Evolutionary conservation across 2,113 vertebrate genomes (phyloP), one percentile per base, ranked within the genome.

Genomic region (Pao palembangensis): DNA sequence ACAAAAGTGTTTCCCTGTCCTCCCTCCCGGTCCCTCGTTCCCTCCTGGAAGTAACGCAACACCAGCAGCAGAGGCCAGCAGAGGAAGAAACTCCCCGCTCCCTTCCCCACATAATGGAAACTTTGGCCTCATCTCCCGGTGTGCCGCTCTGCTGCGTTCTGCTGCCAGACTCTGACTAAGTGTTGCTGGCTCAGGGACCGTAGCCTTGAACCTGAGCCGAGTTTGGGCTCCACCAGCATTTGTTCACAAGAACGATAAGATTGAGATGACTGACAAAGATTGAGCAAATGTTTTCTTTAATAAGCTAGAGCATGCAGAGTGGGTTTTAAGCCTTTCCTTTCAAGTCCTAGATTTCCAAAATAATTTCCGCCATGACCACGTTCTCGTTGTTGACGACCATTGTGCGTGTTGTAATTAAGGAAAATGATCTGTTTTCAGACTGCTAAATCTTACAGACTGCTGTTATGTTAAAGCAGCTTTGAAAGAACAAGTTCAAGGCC

Each of bases 81-180:
- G 76, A 76, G 81, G 77, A 80, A 77, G 78, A 75, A 64, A 71
- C 66, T 81, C 63, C 71, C 51, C 46, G 75, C 66, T 83, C 72
- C 62, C 79, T 57, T 75, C 68, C 61, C 81, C 76, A 59, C 83
- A 81, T 82, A 80, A 86, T 86, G 87, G 85, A 88, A 87, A 87
- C 76, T 81, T 72, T 86, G 85, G 83, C 75, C 81, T 84, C 85
- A 85, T 86, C 70, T 73, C 80, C 79, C 61, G 21, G 49, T 74
- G 73, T 67, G 53, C 64, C 46, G 52, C 81, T 75, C 76, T 25
- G 69, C 78, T 58, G 44, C 38, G 15, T 85, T 69, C 65, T 20
- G 61, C 71, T 86, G 86, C 86, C 86, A 88, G 82, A 83, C 74
- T 85, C 78, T 86, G 77, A 86, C 75, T 86, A 85, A 88, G 86